Conservation (phyloP, 1,140 invertebrate species). For the Lepidostoma basale region DNA sequence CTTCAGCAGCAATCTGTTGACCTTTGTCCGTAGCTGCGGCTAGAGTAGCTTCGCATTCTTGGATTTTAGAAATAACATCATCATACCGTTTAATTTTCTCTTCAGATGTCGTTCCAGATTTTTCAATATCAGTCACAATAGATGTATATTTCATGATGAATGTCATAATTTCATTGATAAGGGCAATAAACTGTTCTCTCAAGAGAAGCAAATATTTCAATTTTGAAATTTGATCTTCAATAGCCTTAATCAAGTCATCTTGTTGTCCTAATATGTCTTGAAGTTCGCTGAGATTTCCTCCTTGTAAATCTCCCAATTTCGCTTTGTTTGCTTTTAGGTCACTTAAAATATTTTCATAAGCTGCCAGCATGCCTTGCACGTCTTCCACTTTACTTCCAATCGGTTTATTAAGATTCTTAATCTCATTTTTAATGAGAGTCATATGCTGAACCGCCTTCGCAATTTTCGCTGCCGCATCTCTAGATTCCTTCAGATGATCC, state of each 20-base stretch:
- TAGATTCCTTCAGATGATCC: slow-evolving; percentile 78
- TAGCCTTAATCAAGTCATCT: slow-evolving; percentile 79
- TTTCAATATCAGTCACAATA: slow-evolving; percentile 84
- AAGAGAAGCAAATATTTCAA: slow-evolving; percentile 77
- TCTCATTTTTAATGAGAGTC: slow-evolving; percentile 78
- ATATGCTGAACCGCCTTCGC: slow-evolving; percentile 82
- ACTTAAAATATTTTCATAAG: slow-evolving; percentile 79
- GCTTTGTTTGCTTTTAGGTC: slow-evolving; percentile 81
- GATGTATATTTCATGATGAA: slow-evolving; percentile 88
- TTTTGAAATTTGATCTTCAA: slow-evolving; percentile 84
- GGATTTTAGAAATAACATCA: slow-evolving; percentile 81
- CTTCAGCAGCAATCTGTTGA: slow-evolving; percentile 87
- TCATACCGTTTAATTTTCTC: slow-evolving; percentile 90
- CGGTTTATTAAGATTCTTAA: slow-evolving; percentile 82
- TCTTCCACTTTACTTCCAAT: slow-evolving; percentile 85
- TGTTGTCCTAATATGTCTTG: slow-evolving; percentile 80
- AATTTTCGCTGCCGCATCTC: slow-evolving; percentile 76
- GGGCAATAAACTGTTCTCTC: slow-evolving; percentile 84
- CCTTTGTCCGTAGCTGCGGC: slow-evolving; percentile 89
- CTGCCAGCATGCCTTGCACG: slow-evolving; percentile 76
- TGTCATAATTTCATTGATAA: slow-evolving; percentile 85
- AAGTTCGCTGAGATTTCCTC: slow-evolving; percentile 75
- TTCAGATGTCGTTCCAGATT: slow-evolving; percentile 76
- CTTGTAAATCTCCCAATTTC: slow-evolving; percentile 79
- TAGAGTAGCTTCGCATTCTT: slow-evolving; percentile 86